Conservation (phyloP, 2,113 vertebrate species). For the Chinchilla lanigera region DNA sequence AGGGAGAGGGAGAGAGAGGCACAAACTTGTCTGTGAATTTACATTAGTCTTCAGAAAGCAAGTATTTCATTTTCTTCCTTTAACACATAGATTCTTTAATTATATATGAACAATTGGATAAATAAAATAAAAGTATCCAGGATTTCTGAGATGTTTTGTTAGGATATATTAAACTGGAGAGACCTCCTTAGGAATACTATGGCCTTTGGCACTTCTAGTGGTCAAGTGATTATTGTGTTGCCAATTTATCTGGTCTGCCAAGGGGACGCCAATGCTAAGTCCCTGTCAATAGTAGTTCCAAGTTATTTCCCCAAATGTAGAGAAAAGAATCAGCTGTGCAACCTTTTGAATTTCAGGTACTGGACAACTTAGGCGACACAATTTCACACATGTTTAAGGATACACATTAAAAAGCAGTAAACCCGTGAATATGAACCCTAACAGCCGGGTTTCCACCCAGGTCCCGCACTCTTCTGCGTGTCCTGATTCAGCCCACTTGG, state of each 20-base stretch:
- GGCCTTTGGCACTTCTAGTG: not conserved
- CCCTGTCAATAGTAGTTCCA: not conserved
- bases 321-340: not conserved
- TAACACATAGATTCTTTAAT: not conserved
- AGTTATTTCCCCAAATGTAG: not conserved
- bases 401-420: not conserved
- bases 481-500: rapidly evolving
- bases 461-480: not conserved
- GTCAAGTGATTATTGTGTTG: not conserved
- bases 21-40: not conserved
- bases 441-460: rapidly evolving
- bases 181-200: not conserved
- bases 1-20: not conserved
- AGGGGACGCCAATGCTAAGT: not conserved
- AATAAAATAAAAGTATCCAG: not conserved
- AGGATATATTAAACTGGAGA: not conserved
- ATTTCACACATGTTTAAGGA: not conserved
- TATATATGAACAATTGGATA: not conserved
- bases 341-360: not conserved
- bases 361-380: not conserved
- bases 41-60: not conserved
- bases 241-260: not conserved
- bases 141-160: not conserved
- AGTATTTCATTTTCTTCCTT: not conserved
- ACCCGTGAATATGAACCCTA: rapidly evolving